Evolutionary conservation across 2,797 vertebrate genomes (phyloP), one percentile per base, ranked within the genome.

Genomic region (Antennarius maculatus): DNA sequence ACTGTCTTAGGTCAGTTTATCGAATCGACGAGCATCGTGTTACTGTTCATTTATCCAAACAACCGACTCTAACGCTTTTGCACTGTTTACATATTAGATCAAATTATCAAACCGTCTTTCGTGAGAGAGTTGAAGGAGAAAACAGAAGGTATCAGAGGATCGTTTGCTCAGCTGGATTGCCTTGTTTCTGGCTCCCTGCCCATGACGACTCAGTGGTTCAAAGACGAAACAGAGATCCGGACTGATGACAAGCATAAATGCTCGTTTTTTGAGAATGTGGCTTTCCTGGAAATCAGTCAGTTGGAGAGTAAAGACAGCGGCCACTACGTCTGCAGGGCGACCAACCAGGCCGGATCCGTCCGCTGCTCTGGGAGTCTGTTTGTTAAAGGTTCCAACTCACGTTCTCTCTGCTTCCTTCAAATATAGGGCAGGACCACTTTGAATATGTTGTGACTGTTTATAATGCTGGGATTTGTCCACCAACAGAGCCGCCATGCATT

Each of bases 151-250:
- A 93, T 96, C 83, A 96, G 93, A 85, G 96, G 96, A n/a, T 96
- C 94, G 46, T 96, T 93, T 56, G 90, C 94, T 73, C 94, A 95
- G 54, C 84, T 97, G 86, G 96, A 97, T 56, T 96, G 95, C 62
- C 95, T 96, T 71, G 90, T 98, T 31, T 95, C 95, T 61, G 96
- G 96, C 64, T 96, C 96, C 1, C 91, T 96, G 87, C 96, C 96
- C 2, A 94, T 97, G 77, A 94, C 81, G 43, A 88, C 97, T 64
- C 92, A 91, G 6, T 97, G 96, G 97, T 96, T 93, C 84, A 97
- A 95, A 90, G 94, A 96, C 4, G 92, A 94, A 57, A 92, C 89
- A 72, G 95, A 96, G 86, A 94, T 98, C 85, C 80, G 89, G 68
- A 80, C 93, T 37, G 94, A 94, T 80, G 94, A 96, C 58, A 97